phyloP scores from a whole-genome alignment of 2,797 vertebrate genomes.

The Chloroceryle amazona region DNA sequence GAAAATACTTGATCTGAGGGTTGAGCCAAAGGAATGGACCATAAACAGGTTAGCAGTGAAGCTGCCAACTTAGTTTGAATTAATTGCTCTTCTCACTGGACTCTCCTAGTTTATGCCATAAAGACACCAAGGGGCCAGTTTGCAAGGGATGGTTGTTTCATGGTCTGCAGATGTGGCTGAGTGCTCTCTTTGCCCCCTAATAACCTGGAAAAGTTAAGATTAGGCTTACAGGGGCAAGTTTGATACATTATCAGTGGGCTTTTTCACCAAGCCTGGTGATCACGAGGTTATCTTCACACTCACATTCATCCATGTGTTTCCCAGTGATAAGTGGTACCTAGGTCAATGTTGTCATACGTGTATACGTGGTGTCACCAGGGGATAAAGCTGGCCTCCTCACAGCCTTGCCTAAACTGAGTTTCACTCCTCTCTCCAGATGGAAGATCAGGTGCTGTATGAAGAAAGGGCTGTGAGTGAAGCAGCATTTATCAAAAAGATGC shows the following conservation, averaged over 20 bases:
- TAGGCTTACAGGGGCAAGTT: neutral
- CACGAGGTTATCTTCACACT: neutral
- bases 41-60: neutral
- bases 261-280: neutral
- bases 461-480: neutral
- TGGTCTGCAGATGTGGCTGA: neutral
- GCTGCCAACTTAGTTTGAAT: neutral
- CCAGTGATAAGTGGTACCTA: neutral
- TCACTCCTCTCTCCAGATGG: neutral
- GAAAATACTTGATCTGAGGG: neutral
- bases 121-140: neutral
- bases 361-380: neutral
- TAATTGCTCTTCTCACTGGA: neutral
- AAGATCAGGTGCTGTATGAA: neutral
- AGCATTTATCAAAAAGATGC: neutral
- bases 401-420: neutral
- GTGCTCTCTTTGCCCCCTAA: accelerated
- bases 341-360: neutral
- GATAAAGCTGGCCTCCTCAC: neutral
- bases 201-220: neutral
- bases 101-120: neutral
- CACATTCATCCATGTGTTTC: neutral
- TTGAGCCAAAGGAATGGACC: neutral
- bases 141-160: neutral
- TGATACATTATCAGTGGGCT: neutral